phyloP scores from a whole-genome alignment of 2,888 invertebrate genomes.

The Calephelis perditalis region DNA sequence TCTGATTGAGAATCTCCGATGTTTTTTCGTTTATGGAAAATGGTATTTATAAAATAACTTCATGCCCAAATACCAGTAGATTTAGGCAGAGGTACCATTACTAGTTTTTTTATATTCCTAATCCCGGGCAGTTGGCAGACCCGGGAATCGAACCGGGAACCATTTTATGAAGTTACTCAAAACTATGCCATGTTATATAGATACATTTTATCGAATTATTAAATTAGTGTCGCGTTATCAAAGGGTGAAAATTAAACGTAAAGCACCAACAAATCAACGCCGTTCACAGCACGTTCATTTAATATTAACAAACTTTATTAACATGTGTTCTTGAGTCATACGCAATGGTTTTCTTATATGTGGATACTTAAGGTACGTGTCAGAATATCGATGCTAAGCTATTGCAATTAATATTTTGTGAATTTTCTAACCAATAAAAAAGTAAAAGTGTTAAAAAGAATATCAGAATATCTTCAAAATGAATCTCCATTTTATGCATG shows the following conservation, averaged over 20 bases:
- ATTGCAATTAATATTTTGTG: not conserved
- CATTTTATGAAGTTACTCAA: too few species aligned
- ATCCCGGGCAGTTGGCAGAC: too few species aligned
- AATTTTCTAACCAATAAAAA: too few species aligned
- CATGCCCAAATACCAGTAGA: too few species aligned
- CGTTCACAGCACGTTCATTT: conserved; percentile 54
- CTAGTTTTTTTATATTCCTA: too few species aligned
- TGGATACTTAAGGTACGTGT: conserved; percentile 24
- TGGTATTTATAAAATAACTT: too few species aligned
- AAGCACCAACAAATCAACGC: conserved; percentile 65
- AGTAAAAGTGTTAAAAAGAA: not conserved
- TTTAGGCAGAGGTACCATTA: too few species aligned
- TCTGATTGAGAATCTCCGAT: too few species aligned
- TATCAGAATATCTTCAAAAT: too few species aligned
- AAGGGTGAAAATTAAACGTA: conserved; percentile 58
- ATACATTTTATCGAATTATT: conserved; percentile 46
- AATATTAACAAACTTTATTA: conserved; percentile 74
- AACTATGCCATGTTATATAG: not conserved
- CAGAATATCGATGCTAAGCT: conserved; percentile 15
- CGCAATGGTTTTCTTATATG: conserved; percentile 40
- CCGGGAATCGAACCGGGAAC: too few species aligned
- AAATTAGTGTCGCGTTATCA: conserved; percentile 57
- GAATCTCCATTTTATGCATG: too few species aligned
- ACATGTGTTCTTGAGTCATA: conserved; percentile 68
- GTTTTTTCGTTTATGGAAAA: too few species aligned